Base-by-base conservation (phyloP, 2,113 vertebrate species). In the Dipodomys spectabilis region DNA sequence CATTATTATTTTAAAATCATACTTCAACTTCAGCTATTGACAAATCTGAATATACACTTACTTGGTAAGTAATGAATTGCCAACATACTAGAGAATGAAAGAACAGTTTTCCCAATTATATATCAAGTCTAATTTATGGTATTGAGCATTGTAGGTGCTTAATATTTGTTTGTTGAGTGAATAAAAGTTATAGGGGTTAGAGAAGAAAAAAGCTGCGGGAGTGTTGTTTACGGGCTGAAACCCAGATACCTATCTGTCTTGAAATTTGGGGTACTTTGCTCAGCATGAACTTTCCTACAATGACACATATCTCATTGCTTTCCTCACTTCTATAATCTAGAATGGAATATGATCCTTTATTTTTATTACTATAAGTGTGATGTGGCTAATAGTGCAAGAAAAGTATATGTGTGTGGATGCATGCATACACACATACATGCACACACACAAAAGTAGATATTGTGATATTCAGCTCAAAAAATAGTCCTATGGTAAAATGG, bases 301-400 rank as follows among this genome's bases (percentile, higher is more conserved):
- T 71, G 44, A 94, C 53, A 78, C 2, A 28, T 32, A 71, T 67
- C 39, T 39, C 39, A 39, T 39, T 39, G 39, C 39, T 39, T 6
- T 6, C 39, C 39, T 90, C 13, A 15, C 73, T 91, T 30, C 35
- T 81, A 44, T 94, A 45, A 86, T 25, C 27, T 68, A 65, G 32
- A 82, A 18, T 89, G 44, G 27, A 74, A 90, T 27, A 68, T 68
- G 53, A 83, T 86, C 15, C 8, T 88, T 90, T 30, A 64, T 91
- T 72, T 95, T 88, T 71, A 78, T 35, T 86, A 75, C 20, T 45
- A 22, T 1, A 64, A 49, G 25, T 20, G 32, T 49, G 23, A 28
- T 81, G 19, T 89, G 11, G 13, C 4, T 95, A 72, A 88, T 80
- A 73, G 25, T 57, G 15, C 53, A 16, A 15, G 53, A 11, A 57